Evolutionary conservation across 2,797 vertebrate species (phyloP).

Genomic region (Semotilus atromaculatus): DNA sequence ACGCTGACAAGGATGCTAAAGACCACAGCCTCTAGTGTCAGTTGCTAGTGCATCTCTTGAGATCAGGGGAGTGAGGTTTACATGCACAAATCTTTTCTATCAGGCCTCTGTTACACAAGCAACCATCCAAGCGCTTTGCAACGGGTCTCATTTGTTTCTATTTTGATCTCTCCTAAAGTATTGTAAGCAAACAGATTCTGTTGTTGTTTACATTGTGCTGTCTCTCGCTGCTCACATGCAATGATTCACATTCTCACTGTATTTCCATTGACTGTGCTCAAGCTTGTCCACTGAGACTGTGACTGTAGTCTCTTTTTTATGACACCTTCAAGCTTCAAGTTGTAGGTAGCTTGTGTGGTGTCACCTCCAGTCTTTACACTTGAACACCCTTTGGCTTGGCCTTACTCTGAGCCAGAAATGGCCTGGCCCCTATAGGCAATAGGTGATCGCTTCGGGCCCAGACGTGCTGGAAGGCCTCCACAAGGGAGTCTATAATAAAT

Average conservation of each 20-base stretch:
- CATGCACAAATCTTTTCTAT: not conserved
- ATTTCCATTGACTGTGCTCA: not conserved
- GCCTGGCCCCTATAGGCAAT: not conserved
- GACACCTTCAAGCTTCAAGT: constrained; percentile 44
- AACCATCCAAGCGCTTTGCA: not conserved
- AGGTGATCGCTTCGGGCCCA: not conserved
- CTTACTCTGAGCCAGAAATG: not conserved
- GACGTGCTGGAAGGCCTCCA: not conserved
- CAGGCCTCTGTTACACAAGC: not conserved
- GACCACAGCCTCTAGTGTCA: not conserved
- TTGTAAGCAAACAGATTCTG: not conserved
- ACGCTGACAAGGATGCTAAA: not conserved
- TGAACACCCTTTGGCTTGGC: constrained; percentile 33
- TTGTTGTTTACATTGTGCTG: not conserved
- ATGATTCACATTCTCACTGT: not conserved
- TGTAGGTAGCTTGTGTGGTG: constrained; percentile 6
- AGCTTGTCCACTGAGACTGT: not conserved
- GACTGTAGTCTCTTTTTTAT: not conserved
- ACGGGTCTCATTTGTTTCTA: not conserved
- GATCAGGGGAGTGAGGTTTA: not conserved
- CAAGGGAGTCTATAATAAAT: not conserved
- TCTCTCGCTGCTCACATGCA: not conserved
- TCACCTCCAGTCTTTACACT: constrained; percentile 42
- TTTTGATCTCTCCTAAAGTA: not conserved
- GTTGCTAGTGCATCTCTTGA: not conserved